Base-by-base conservation (phyloP, 2,888 invertebrate genomes). In the Caenorhabditis sinica region DNA sequence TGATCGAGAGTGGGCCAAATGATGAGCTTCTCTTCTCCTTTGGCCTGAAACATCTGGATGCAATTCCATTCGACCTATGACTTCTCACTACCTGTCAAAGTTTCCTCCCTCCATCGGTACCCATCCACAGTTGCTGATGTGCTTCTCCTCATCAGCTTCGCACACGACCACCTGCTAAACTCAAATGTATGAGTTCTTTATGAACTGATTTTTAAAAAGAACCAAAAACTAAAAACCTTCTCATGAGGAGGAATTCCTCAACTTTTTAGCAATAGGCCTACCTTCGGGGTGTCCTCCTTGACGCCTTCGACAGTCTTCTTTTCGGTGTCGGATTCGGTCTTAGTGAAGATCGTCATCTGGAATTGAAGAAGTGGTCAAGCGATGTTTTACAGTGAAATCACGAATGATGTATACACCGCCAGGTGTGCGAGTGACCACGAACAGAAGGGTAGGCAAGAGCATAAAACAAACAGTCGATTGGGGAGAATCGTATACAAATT, bases 291-390 rank as follows among this genome's bases (percentile, higher is more conserved):
- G 36, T 80, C 86, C 49, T 83, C 83, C 71, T 83, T 83, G 40
- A 63, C 81, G 8, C 79, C 83, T 43, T 83, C 80, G 33, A 65
- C 82, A 43, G 61, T 43, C 56, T 87, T 86, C 84, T 90, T 88
- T 61, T 88, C 88, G 56, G 83, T 82, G 15, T 83, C 72, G 61
- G 77, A 80, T 53, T 89, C 89, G 71, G 83, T 80, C 63, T 90
- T 90, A 25, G 89, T 89, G 80, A 89, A 88, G 71, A 89, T 87
- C 71, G 89, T 89, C 89, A 89, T 89, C 79, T 86, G 60, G 25
- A 73, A 80, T 23, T 63, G 28, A 23, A 25, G 25, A 25, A 43
- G n/a, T 4, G 20, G 53, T 51, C 51, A 30, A 65, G 56, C 4
- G 33, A 40, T 49, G 5, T 20, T 20, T 49, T n/a, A 5, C 4